Conservation (phyloP, 2,113 vertebrate genomes). For the Spea multiplicata region DNA sequence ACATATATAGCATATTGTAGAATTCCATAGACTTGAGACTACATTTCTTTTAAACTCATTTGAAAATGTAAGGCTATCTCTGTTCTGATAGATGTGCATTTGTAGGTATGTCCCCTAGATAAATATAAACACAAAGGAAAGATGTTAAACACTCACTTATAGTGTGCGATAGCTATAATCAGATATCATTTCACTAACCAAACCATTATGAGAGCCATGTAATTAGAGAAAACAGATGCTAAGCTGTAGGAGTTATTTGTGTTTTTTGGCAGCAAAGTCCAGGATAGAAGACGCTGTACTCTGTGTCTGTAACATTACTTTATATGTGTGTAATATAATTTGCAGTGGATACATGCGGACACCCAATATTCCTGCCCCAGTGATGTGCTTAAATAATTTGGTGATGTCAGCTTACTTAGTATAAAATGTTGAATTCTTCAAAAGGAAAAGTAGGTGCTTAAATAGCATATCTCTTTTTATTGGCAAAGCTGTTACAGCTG, state of each 20-base stretch:
- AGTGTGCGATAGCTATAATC: constrained; percentile 42
- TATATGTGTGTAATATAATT: constrained; percentile 13
- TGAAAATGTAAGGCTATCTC: neutral
- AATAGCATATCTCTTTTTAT: neutral
- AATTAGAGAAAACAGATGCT: constrained; percentile 43
- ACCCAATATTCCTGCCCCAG: neutral
- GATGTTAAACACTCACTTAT: constrained; percentile 22
- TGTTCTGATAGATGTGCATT: too few relatives aligned
- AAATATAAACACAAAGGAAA: neutral
- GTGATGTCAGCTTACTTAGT: neutral
- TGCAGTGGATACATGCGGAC: constrained; percentile 7
- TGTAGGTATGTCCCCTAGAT: too few relatives aligned
- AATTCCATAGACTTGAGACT: neutral
- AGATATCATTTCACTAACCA: constrained; percentile 23
- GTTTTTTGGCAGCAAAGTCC: constrained; percentile 7
- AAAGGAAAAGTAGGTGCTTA: neutral
- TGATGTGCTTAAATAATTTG: neutral
- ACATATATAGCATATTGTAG: constrained; percentile 10
- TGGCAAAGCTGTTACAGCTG: neutral
- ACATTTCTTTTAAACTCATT: neutral
- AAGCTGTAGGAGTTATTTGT: constrained; percentile 29
- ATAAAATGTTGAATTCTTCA: neutral
- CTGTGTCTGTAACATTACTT: constrained; percentile 3
- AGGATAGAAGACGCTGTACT: constrained; percentile 9
- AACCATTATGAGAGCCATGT: constrained; percentile 19